phyloP scores from a whole-genome alignment of 2,797 vertebrate species.

The Periophthalmus magnuspinnatus region DNA sequence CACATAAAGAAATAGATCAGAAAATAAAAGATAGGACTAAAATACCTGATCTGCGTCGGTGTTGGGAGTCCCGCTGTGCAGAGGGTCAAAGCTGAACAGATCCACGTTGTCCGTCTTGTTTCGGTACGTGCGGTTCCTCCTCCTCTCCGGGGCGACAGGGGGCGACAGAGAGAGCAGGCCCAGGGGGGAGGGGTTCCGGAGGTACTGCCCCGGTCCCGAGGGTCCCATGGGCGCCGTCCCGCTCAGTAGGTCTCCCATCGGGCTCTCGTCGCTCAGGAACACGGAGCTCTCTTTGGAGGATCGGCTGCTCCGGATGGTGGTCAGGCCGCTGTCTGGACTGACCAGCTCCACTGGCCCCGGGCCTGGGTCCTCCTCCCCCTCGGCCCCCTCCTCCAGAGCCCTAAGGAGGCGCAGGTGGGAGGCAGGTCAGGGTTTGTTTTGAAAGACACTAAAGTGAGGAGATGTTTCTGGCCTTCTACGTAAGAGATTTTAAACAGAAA shows the following conservation, averaged over 20 bases:
- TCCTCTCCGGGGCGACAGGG: slow-evolving; percentile 80
- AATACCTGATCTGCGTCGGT: background rate
- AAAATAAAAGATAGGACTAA: background rate
- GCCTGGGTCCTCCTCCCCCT: slow-evolving; percentile 69
- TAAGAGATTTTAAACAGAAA: too few relatives aligned
- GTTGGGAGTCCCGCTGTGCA: slow-evolving; percentile 51
- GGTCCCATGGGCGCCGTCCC: slow-evolving; percentile 33
- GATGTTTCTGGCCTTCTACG: too few relatives aligned
- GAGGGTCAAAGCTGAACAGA: slow-evolving; percentile 85
- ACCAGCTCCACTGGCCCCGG: slow-evolving; percentile 81
- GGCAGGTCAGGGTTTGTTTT: background rate
- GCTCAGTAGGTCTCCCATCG: slow-evolving; percentile 79
- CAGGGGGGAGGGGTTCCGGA: slow-evolving; percentile 82
- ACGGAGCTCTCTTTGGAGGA: slow-evolving; percentile 95
- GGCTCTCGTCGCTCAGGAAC: slow-evolving; percentile 94
- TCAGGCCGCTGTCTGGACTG: slow-evolving; percentile 93
- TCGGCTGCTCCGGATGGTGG: slow-evolving; percentile 91
- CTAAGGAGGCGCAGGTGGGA: slow-evolving; percentile 26
- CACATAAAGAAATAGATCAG: too few relatives aligned
- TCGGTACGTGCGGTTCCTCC: slow-evolving; percentile 60
- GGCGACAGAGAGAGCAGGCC: slow-evolving; percentile 76
- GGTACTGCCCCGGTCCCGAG: slow-evolving; percentile 58
- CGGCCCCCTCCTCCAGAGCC: slow-evolving; percentile 29
- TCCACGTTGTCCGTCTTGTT: slow-evolving; percentile 79
- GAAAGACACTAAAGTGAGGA: too few relatives aligned